Conservation (phyloP, 2,888 invertebrate genomes). For the Cantharis rufa region DNA sequence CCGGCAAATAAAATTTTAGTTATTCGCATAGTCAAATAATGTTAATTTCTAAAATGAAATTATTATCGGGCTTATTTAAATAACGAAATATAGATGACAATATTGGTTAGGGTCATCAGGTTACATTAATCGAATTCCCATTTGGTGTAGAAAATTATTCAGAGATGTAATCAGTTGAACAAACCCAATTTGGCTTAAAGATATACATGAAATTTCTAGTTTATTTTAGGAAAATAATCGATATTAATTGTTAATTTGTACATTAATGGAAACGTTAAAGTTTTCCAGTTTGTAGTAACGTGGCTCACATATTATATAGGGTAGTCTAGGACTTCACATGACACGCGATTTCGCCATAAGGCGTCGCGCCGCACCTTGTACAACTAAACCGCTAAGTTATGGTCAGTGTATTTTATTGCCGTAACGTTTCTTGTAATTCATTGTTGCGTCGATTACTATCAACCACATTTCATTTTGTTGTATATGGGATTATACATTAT, state of each 20-base stretch:
- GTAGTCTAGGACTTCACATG: constrained; percentile 28
- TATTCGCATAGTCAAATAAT: neutral
- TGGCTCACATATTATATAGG: neutral
- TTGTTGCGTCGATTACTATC: constrained; percentile 43
- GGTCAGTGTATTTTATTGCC: constrained; percentile 45
- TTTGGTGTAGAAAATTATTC: constrained; percentile 16
- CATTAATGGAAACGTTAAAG: constrained; percentile 9
- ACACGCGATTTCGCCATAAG: constrained; percentile 44
- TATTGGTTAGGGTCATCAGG: constrained; percentile 11
- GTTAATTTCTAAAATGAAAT: neutral
- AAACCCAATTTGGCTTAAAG: constrained; percentile 17
- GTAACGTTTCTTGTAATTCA: constrained; percentile 45
- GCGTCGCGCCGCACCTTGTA: constrained; percentile 41
- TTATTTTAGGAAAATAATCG: constrained; percentile 8
- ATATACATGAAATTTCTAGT: constrained; percentile 7
- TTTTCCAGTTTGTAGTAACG: neutral
- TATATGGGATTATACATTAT: constrained; percentile 21
- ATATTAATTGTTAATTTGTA: constrained; percentile 5
- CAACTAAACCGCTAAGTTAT: constrained; percentile 42
- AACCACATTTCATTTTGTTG: constrained; percentile 37
- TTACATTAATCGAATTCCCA: constrained; percentile 25
- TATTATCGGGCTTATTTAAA: neutral
- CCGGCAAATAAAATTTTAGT: neutral
- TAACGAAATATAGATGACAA: neutral
- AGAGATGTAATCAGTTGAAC: constrained; percentile 15